phyloP scores from a whole-genome alignment of 2,113 vertebrate species.

The Scytalopus superciliaris region DNA sequence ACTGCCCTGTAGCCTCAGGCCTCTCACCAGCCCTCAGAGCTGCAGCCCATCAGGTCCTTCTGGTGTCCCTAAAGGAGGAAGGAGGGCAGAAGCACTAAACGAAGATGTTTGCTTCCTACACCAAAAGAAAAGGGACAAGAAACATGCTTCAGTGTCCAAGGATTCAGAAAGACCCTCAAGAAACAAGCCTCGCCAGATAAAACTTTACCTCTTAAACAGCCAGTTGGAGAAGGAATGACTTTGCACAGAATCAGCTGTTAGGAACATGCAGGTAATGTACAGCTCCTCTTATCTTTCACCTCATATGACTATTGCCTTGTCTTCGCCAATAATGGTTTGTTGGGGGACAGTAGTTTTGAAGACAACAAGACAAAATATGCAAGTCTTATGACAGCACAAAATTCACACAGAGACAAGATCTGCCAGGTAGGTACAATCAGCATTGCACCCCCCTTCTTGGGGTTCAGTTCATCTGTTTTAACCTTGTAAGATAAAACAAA shows the following conservation, averaged over 20 bases:
- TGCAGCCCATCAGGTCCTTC: background rate
- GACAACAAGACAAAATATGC: background rate
- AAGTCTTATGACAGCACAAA: background rate
- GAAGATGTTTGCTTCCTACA: background rate
- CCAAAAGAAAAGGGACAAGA: background rate
- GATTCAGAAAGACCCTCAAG: background rate
- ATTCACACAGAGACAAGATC: background rate
- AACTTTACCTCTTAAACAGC: background rate
- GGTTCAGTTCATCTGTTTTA: background rate
- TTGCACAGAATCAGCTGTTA: background rate
- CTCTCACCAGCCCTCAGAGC: background rate
- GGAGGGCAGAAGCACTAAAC: accelerated
- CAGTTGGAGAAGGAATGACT: background rate
- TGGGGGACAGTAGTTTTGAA: background rate
- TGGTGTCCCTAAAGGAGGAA: background rate
- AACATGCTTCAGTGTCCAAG: background rate
- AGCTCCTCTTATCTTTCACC: background rate
- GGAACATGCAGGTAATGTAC: background rate
- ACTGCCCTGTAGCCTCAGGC: background rate
- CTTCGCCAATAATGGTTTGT: background rate
- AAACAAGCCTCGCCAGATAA: background rate
- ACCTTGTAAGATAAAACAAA: background rate
- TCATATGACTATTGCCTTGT: background rate
- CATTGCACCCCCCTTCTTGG: background rate
- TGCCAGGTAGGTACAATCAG: background rate